Evolutionary conservation across 2,888 invertebrate genomes (phyloP).

Genomic region (Charanyca ferruginea): DNA sequence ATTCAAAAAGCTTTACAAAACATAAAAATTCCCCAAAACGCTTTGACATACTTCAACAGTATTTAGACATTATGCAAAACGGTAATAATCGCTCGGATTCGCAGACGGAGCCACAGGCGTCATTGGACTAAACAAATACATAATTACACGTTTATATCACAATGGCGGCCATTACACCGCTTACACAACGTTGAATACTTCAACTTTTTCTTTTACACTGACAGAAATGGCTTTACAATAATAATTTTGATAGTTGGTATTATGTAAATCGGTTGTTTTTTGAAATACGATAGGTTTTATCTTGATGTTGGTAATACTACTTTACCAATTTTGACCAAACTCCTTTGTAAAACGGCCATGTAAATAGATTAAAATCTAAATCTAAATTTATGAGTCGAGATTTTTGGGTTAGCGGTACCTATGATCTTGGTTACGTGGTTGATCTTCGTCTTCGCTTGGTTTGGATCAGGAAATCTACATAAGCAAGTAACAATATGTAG

Average conservation of each 20-base stretch:
- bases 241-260: conserved; percentile 41
- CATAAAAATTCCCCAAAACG: not conserved
- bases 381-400: too few relatives aligned
- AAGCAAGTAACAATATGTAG: too few relatives aligned
- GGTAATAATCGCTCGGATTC: conserved; percentile 42
- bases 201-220: conserved; percentile 63
- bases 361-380: too few relatives aligned
- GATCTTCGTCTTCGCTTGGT: too few relatives aligned
- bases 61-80: conserved; percentile 40
- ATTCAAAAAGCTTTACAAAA: not conserved
- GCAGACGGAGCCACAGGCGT: conserved; percentile 41
- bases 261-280: conserved; percentile 47
- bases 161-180: conserved; percentile 54
- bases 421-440: too few relatives aligned
- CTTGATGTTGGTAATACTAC: conserved; percentile 21
- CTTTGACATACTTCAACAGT: conserved; percentile 27
- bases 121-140: conserved; percentile 64
- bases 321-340: not conserved
- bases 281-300: conserved; percentile 27
- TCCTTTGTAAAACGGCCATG: too few relatives aligned
- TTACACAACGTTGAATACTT: conserved; percentile 48
- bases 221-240: conserved; percentile 54
- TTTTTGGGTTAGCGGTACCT: too few relatives aligned
- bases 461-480: too few relatives aligned
- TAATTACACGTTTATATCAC: conserved; percentile 63